phyloP scores from a whole-genome alignment of 2,113 vertebrate genomes.

The Phalacrocorax aristotelis region DNA sequence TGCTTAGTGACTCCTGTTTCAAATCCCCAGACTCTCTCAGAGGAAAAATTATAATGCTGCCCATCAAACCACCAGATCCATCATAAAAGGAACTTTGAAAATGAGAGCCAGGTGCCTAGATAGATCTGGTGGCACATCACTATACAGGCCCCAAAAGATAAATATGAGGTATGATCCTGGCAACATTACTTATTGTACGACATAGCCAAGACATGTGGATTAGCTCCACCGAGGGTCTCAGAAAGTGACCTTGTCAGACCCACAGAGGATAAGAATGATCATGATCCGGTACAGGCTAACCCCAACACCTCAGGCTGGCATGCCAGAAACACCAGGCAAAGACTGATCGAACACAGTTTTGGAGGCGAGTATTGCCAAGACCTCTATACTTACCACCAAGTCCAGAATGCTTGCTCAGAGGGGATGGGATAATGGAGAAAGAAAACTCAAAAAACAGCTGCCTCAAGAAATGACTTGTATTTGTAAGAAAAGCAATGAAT shows the following conservation, averaged over 20 bases:
- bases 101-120: conserved; percentile 58
- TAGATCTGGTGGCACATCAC: conserved; percentile 64
- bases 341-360: conserved; percentile 72
- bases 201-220: conserved; percentile 69
- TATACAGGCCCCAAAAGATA: conserved; percentile 54
- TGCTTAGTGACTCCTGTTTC: conserved; percentile 44
- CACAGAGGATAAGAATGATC: conserved; percentile 71
- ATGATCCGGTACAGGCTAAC: conserved; percentile 70
- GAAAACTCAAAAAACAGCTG: conserved; percentile 76
- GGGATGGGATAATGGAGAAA: conserved; percentile 70
- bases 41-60: conserved; percentile 71
- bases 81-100: conserved; percentile 55
- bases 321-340: conserved; percentile 77
- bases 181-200: conserved; percentile 66
- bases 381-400: conserved; percentile 71
- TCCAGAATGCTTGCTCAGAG: conserved; percentile 69
- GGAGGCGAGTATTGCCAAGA: conserved; percentile 71
- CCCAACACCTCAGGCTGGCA: conserved; percentile 75
- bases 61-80: conserved; percentile 66
- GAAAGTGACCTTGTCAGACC: conserved; percentile 64
- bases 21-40: conserved; percentile 64
- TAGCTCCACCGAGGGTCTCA: conserved; percentile 67
- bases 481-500: conserved; percentile 78
- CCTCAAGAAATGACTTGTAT: conserved; percentile 77
- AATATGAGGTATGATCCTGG: conserved; percentile 68